Evolutionary conservation across 2,113 vertebrate genomes (phyloP), one percentile per base, ranked within the genome.

Genomic region (Oncorhynchus mykiss): DNA sequence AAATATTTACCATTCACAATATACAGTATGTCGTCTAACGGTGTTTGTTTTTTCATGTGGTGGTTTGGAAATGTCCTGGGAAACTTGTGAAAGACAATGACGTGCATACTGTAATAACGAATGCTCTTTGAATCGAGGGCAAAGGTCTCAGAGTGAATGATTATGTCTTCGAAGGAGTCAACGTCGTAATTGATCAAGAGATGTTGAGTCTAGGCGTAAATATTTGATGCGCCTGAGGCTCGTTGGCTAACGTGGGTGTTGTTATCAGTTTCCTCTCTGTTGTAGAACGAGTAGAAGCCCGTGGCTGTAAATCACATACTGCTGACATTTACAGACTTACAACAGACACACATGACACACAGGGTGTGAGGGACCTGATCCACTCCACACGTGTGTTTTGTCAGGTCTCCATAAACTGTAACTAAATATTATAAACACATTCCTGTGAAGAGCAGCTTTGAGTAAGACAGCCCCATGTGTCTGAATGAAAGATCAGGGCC

Each of bases 381-480:
- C 77, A 78, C 78, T 75, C 31, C 74, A 75, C 59, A 68, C 49
- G 14, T 59, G 70, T 80, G 74, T 86, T 88, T 88, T 83, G 71
- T 87, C 85, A 87, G 83, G 48, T 82, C 2, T 81, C 79, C 79
- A 83, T 88, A 88, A 85, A 91, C 79, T 67, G 72, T 78, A 87
- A 87, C 85, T 57, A 86, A 83, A 93, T 90, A 89, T 86, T 84
- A 87, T 74, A 78, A 86, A 88, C 82, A 87, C 79, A 90, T 86
- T 87, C 87, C 80, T 71, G 1, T 51, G 77, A 85, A 78, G 24
- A 51, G 84, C 67, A 75, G 87, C 8, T 69, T 76, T 74, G 64
- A 48, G 78, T 81, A 81, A 71, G 76, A 70, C 76, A 74, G 65
- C 54, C 51, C 82, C 73, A 73, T 39, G 39, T 45, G 76, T 82